Percentiles rank a stretch among this genome's conserved stretches.
These are phyloP conservation scores for Agonopterix arenella DNA, from an alignment of 2,888 invertebrate genomes.

Conservation along the genomic window DNA sequence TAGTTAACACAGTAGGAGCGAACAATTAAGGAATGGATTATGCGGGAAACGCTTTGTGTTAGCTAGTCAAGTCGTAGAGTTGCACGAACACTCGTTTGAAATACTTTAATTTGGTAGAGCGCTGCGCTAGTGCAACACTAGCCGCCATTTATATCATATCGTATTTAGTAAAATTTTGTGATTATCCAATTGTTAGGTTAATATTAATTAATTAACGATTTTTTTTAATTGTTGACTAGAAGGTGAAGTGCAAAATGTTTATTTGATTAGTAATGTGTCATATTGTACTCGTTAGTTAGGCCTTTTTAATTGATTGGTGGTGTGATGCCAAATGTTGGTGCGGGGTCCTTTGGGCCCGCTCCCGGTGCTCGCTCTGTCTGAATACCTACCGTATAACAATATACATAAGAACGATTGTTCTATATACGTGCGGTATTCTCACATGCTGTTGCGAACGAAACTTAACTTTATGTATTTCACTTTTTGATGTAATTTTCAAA, in stretches of 20 bases:
- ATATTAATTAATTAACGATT: constrained; percentile 5
- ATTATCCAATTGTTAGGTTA: constrained; percentile 30
- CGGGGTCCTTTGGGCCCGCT: too few relatives aligned
- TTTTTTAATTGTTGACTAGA: constrained; percentile 42
- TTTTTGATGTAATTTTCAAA: too few relatives aligned
- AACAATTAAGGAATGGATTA: neutral
- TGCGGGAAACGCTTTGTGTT: neutral
- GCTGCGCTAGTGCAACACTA: constrained; percentile 23
- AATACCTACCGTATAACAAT: too few relatives aligned
- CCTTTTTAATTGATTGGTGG: constrained; percentile 20
- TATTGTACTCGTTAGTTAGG: constrained; percentile 39
- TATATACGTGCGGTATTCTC: too few relatives aligned
- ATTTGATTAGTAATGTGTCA: constrained; percentile 37
- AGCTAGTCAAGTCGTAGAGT: constrained; percentile 2
- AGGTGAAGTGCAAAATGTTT: constrained; percentile 30
- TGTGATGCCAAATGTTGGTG: constrained; percentile 27
- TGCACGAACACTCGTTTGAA: constrained; percentile 1
- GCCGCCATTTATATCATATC: constrained; percentile 17
- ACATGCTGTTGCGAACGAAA: too few relatives aligned
- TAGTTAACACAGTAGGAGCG: too few relatives aligned
- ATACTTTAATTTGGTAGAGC: constrained; percentile 16
- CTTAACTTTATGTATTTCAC: too few relatives aligned
- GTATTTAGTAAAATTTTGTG: constrained; percentile 37
- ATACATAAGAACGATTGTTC: too few relatives aligned
- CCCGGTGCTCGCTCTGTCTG: too few relatives aligned